Conservation (phyloP, 2,888 invertebrate species). For the Torymus tubicola region DNA sequence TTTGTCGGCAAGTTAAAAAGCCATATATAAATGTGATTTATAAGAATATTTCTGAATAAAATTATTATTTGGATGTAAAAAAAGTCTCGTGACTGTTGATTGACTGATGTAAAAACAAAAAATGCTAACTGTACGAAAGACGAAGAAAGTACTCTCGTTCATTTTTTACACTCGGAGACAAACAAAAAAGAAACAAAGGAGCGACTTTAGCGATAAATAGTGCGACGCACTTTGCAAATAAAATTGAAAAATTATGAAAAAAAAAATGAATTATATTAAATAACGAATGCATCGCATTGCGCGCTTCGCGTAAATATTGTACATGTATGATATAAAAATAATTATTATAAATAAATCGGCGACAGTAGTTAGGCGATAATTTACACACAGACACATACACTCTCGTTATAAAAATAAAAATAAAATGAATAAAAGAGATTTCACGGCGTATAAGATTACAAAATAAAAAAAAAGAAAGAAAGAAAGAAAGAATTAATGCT, state of each 20-base stretch:
- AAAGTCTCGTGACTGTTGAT: conserved; percentile 56
- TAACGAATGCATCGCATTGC: conserved; percentile 41
- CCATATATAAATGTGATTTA: not conserved
- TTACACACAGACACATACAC: conserved; percentile 45
- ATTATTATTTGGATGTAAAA: conserved; percentile 22
- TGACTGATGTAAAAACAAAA: conserved; percentile 57
- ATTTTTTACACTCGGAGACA: conserved; percentile 57
- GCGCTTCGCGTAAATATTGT: conserved; percentile 53
- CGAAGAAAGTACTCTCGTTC: conserved; percentile 60
- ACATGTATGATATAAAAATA: conserved; percentile 45
- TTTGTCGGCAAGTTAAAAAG: not conserved
- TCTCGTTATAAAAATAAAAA: conserved; percentile 38
- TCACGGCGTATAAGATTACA: too few species aligned
- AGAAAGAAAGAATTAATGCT: conserved; percentile 25
- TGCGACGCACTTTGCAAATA: conserved; percentile 51
- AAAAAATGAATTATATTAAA: conserved; percentile 15
- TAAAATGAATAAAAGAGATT: conserved; percentile 9
- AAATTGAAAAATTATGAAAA: conserved; percentile 34
- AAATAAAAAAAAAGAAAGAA: not conserved
- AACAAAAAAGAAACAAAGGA: conserved; percentile 34
- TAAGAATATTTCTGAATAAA: not conserved
- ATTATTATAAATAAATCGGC: conserved; percentile 45
- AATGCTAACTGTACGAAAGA: conserved; percentile 54
- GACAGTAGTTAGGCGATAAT: conserved; percentile 52
- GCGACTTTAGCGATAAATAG: conserved; percentile 41